A percentile compares a stretch with the other conserved stretches of the same genome.
phyloP scores from a whole-genome alignment of 2,888 invertebrate genomes.

The Deroplatys truncata region DNA sequence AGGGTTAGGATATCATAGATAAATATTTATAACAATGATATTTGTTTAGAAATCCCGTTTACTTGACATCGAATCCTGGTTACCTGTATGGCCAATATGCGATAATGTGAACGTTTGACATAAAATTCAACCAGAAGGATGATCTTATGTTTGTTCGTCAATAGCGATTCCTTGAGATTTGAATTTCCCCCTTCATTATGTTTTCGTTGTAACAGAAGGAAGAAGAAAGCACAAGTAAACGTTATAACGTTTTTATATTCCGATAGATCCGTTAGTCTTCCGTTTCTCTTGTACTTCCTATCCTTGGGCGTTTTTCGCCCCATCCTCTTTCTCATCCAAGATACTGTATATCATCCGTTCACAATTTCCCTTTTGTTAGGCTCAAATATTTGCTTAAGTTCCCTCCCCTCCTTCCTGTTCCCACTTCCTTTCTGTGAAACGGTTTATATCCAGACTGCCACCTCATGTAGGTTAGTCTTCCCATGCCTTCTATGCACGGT shows the following conservation, averaged over 20 bases:
- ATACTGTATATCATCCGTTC: conserved; percentile 6
- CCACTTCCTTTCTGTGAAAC: neutral
- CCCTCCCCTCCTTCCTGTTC: neutral
- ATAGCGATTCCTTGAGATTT: neutral
- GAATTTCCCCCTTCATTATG: neutral
- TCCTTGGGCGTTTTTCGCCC: neutral
- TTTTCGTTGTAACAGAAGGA: neutral
- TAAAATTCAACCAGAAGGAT: too few relatives aligned
- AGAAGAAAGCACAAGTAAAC: neutral
- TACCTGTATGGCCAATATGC: too few relatives aligned
- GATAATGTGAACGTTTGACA: too few relatives aligned
- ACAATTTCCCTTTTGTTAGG: conserved; percentile 12
- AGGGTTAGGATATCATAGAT: too few relatives aligned
- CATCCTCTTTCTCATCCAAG: neutral
- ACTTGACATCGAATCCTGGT: too few relatives aligned
- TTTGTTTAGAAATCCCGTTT: too few relatives aligned
- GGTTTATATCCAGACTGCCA: conserved; percentile 1
- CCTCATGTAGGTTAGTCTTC: neutral
- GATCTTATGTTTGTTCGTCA: neutral
- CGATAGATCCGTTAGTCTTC: neutral
- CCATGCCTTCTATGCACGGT: neutral
- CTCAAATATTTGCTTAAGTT: conserved; percentile 12
- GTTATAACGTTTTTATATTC: neutral
- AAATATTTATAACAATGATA: too few relatives aligned
- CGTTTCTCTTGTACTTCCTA: conserved; percentile 1